A percentile compares a stretch with the other conserved stretches of the same genome.
These are phyloP conservation scores for Desoria tigrina DNA, from an alignment of 2,888 invertebrate genomes.

Conservation along the genomic window DNA sequence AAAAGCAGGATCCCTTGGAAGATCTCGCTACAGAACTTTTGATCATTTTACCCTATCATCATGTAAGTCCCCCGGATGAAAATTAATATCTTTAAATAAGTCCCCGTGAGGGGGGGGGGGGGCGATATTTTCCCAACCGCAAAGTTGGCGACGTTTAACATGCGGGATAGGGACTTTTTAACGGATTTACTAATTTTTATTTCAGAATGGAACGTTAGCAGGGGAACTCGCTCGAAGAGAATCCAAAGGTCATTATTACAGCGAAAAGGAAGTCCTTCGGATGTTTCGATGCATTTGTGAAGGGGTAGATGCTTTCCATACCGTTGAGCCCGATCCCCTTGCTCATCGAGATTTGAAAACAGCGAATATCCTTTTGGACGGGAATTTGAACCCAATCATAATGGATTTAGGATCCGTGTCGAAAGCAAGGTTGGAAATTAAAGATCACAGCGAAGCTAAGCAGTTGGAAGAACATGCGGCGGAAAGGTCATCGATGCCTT, in stretches of 20 bases:
- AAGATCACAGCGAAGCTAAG: constrained; percentile 69
- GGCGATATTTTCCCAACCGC: background rate
- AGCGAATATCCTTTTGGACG: constrained; percentile 76
- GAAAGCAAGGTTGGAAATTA: constrained; percentile 60
- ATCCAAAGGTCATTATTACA: constrained; percentile 64
- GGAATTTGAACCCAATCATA: constrained; percentile 68
- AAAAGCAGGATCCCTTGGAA: constrained; percentile 65
- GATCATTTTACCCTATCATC: constrained; percentile 74
- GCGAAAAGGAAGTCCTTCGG: constrained; percentile 67
- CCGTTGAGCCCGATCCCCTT: constrained; percentile 69
- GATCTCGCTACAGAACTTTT: constrained; percentile 71
- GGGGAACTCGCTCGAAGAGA: constrained; percentile 68
- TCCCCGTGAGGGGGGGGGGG: too few relatives aligned
- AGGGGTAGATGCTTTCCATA: constrained; percentile 73
- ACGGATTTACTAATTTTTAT: background rate
- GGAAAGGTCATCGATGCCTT: constrained; percentile 76
- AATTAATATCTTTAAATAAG: constrained; percentile 9
- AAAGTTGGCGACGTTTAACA: background rate
- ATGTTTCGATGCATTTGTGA: constrained; percentile 74
- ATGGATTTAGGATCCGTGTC: constrained; percentile 72
- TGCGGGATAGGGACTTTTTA: background rate
- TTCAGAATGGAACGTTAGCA: constrained; percentile 70
- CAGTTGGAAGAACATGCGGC: constrained; percentile 76
- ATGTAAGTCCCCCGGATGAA: too few relatives aligned
- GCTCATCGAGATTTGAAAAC: constrained; percentile 85